phyloP scores from a whole-genome alignment of 1,140 invertebrate genomes.

The Atta colombica region DNA sequence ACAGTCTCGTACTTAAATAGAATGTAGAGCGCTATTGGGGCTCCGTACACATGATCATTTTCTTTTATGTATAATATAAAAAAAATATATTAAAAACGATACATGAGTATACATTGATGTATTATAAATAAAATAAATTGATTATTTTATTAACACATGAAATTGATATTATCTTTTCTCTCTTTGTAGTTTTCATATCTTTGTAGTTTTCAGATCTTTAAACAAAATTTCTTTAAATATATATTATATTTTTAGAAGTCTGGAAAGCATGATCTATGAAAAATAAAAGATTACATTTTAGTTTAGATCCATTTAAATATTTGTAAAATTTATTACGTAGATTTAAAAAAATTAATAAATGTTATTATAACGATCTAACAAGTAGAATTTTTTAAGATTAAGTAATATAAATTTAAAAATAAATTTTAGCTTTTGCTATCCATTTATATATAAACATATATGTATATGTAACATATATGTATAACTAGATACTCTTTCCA shows the following conservation, averaged over 20 bases:
- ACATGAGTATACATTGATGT: not conserved
- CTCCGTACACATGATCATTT: not conserved
- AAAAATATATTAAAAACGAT: not conserved
- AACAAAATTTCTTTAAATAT: not conserved
- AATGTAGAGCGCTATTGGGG: slow-evolving; percentile 1
- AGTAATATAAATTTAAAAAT: not conserved
- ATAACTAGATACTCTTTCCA: not conserved
- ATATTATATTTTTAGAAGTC: not conserved
- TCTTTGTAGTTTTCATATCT: not conserved
- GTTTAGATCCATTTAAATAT: not conserved
- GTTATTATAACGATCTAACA: not conserved
- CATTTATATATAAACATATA: not conserved
- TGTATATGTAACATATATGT: not conserved
- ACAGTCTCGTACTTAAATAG: not conserved
- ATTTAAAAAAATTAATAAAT: not conserved
- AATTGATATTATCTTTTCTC: not conserved
- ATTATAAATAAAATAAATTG: not conserved
- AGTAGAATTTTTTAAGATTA: not conserved
- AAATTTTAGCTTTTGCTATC: not conserved
- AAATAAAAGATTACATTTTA: not conserved
- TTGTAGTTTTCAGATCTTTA: not conserved
- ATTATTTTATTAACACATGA: not conserved
- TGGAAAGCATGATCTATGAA: not conserved
- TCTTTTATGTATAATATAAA: not conserved
- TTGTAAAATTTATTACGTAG: not conserved